phyloP scores from a whole-genome alignment of 2,888 invertebrate species.

The Agriopis aurantiaria region DNA sequence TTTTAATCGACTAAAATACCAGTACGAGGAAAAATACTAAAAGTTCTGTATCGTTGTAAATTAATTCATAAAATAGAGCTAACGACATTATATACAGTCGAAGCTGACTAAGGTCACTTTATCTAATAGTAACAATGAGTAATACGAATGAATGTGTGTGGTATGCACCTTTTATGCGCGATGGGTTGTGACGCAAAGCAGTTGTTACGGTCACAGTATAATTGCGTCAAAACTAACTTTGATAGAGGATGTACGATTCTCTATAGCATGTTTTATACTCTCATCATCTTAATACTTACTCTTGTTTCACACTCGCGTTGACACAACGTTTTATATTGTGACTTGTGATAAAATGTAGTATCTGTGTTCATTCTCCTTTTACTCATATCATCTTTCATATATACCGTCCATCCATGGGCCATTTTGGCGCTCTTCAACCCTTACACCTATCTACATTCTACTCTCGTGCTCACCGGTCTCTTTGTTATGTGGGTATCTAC shows the following conservation, averaged over 20 bases:
- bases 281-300: too few species aligned
- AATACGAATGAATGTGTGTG: slow-evolving; percentile 38
- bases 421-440: background rate
- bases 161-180: slow-evolving; percentile 38
- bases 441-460: background rate
- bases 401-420: background rate
- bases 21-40: slow-evolving; percentile 6
- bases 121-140: slow-evolving; percentile 65
- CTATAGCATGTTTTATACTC: too few species aligned
- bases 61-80: slow-evolving; percentile 35
- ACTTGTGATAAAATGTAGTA: too few species aligned
- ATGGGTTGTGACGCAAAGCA: slow-evolving; percentile 42
- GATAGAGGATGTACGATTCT: background rate
- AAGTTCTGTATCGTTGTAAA: background rate
- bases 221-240: slow-evolving; percentile 27
- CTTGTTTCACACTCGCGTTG: too few species aligned
- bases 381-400: background rate
- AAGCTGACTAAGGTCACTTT: slow-evolving; percentile 60
- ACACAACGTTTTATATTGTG: too few species aligned
- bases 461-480: too few species aligned
- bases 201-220: slow-evolving; percentile 17
- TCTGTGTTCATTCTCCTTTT: background rate
- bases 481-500: too few species aligned
- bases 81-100: slow-evolving; percentile 39
- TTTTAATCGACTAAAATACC: background rate